phyloP scores from a whole-genome alignment of 2,113 vertebrate species.

The Sorex araneus region DNA sequence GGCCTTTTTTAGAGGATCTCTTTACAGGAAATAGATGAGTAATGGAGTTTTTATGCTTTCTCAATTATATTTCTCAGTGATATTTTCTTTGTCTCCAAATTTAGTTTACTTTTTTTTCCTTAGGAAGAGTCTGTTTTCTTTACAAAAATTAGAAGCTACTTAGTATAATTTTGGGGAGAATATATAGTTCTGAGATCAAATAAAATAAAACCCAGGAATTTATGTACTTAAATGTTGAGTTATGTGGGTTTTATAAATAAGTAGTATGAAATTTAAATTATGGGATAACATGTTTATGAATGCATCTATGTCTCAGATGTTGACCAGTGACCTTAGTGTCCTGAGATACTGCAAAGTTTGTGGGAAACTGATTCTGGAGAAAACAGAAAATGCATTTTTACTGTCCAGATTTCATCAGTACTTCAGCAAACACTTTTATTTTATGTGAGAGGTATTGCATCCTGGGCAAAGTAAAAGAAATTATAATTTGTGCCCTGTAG shows the following conservation, averaged over 20 bases:
- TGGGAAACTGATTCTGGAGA: background rate
- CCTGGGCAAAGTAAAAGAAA: background rate
- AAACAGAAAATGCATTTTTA: background rate
- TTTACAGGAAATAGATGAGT: slow-evolving; percentile 24
- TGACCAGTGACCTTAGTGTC: background rate
- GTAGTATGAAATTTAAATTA: background rate
- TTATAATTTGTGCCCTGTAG: background rate
- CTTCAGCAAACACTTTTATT: background rate
- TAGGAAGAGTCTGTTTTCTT: slow-evolving; percentile 1
- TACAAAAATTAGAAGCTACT: slow-evolving; percentile 8
- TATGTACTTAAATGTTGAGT: background rate
- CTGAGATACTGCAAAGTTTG: background rate
- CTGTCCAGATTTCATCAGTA: background rate
- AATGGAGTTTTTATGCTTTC: background rate
- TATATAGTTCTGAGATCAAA: slow-evolving; percentile 1
- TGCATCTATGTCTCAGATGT: background rate
- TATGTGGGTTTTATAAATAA: background rate
- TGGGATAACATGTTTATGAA: background rate
- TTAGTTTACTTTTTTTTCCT: background rate
- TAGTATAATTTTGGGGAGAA: background rate
- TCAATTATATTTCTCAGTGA: background rate
- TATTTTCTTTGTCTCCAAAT: slow-evolving; percentile 38
- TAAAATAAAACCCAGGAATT: background rate
- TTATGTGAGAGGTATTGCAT: background rate
- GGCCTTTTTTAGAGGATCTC: background rate